These are phyloP conservation scores for Chrysogorgia sp. DNA, from an alignment of 92 coral and sea anemone species.

Conservation along the genomic window DNA sequence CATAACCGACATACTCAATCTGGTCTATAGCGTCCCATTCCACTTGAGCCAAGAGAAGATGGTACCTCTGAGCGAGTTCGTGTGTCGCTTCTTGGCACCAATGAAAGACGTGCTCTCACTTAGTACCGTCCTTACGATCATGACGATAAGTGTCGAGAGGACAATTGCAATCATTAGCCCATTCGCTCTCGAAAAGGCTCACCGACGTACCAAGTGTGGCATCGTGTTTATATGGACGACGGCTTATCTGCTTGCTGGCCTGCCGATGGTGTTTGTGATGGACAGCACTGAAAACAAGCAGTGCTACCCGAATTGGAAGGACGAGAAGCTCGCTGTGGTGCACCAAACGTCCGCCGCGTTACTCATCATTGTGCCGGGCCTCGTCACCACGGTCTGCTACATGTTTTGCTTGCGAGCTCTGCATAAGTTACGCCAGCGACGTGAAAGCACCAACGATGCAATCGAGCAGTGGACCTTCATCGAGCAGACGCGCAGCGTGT, in stretches of 20 bases:
- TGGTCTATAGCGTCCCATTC: conserved; percentile 27
- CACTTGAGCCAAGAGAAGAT: conserved; percentile 17
- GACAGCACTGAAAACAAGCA: background rate
- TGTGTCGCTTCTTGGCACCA: conserved; percentile 34
- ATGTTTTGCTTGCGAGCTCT: conserved; percentile 19
- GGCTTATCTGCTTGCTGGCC: conserved; percentile 27
- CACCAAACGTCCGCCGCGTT: conserved; percentile 15
- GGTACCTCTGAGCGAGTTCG: conserved; percentile 31
- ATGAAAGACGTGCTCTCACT: conserved; percentile 16
- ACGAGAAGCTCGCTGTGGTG: background rate
- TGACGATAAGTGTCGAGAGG: conserved; percentile 85
- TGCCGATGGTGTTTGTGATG: conserved; percentile 32
- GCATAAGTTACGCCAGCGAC: conserved; percentile 34
- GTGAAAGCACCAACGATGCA: background rate
- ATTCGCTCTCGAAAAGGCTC: conserved; percentile 27
- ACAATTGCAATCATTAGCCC: conserved; percentile 51
- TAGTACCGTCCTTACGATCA: conserved; percentile 71
- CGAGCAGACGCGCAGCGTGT: conserved; percentile 37
- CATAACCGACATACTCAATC: conserved; percentile 27
- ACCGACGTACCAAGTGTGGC: conserved; percentile 2
- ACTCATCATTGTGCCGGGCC: conserved; percentile 22
- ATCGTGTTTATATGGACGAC: conserved; percentile 17
- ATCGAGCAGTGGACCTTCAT: conserved; percentile 35
- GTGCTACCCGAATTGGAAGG: conserved; percentile 3
- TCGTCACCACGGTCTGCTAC: conserved; percentile 28